These are phyloP conservation scores for Trinectes maculatus DNA, from an alignment of 2,113 vertebrate species.

Conservation along the genomic window DNA sequence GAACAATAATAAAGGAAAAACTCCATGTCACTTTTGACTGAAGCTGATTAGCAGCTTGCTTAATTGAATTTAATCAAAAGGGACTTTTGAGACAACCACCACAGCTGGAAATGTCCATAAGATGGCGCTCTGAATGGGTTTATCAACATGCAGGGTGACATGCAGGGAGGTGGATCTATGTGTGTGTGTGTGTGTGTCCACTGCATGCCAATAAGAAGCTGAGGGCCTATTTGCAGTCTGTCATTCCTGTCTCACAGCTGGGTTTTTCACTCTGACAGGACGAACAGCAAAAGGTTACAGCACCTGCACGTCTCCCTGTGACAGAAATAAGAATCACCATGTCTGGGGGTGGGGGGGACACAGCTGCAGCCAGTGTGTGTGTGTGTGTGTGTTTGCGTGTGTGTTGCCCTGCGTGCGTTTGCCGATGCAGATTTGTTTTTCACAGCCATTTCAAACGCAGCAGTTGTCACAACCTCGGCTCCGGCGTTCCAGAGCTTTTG, in stretches of 20 bases:
- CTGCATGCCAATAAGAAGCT: conserved; percentile 70
- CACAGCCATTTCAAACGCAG: conserved; percentile 21
- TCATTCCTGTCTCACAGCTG: conserved; percentile 55
- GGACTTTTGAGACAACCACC: conserved; percentile 17
- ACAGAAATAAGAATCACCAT: conserved; percentile 50
- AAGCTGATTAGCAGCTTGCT: neutral
- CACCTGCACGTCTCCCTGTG: conserved; percentile 48
- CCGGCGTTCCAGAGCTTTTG: neutral
- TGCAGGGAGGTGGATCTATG: conserved; percentile 15
- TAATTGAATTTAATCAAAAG: conserved; percentile 42
- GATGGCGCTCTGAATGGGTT: conserved; percentile 63
- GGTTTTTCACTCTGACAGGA: conserved; percentile 60
- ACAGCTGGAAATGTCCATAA: conserved; percentile 55
- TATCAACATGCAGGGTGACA: conserved; percentile 61
- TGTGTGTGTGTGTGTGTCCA: conserved; percentile 5
- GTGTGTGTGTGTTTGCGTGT: conserved; percentile 14
- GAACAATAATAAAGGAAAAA: neutral
- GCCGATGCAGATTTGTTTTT: conserved; percentile 45
- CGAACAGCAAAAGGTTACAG: conserved; percentile 51
- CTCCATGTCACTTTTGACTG: conserved; percentile 3
- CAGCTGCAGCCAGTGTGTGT: neutral
- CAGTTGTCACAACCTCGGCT: conserved; percentile 17
- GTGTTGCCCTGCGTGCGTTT: conserved; percentile 9
- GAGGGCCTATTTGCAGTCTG: conserved; percentile 58
- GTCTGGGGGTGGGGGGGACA: conserved; percentile 1